Evolutionary conservation across 2,888 invertebrate species (phyloP).

Genomic region (Rotaria macrura): DNA sequence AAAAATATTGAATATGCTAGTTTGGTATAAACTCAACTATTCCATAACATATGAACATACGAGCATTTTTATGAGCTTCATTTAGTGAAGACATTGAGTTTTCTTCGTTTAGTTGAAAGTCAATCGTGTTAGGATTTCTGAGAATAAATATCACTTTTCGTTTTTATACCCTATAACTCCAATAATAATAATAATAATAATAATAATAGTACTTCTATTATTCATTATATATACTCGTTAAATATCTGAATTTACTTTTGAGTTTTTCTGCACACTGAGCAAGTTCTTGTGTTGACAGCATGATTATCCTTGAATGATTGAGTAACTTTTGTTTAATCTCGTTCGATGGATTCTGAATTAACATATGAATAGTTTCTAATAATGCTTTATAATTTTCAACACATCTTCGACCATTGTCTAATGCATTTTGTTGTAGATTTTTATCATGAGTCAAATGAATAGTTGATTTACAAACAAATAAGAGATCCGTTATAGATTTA

Average conservation of each 20-base stretch:
- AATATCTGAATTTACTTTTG: conserved; percentile 59
- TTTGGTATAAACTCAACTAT: too few relatives aligned
- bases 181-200: too few relatives aligned
- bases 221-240: too few relatives aligned
- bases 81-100: too few relatives aligned
- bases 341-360: conserved; percentile 42
- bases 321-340: conserved; percentile 57
- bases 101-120: too few relatives aligned
- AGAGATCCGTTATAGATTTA: conserved; percentile 84
- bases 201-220: too few relatives aligned
- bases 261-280: conserved; percentile 77
- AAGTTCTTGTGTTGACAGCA: conserved; percentile 79
- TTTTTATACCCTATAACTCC: too few relatives aligned
- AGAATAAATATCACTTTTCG: too few relatives aligned
- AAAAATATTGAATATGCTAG: too few relatives aligned
- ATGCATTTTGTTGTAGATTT: conserved; percentile 64
- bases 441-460: conserved; percentile 66
- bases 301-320: conserved; percentile 73
- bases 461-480: conserved; percentile 63
- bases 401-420: conserved; percentile 72
- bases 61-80: too few relatives aligned
- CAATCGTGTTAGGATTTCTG: too few relatives aligned
- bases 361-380: conserved; percentile 62
- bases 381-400: conserved; percentile 75
- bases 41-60: too few relatives aligned